Evolutionary conservation across 2,797 vertebrate genomes (phyloP), one percentile per base, ranked within the genome.

Genomic region (Falco biarmicus): DNA sequence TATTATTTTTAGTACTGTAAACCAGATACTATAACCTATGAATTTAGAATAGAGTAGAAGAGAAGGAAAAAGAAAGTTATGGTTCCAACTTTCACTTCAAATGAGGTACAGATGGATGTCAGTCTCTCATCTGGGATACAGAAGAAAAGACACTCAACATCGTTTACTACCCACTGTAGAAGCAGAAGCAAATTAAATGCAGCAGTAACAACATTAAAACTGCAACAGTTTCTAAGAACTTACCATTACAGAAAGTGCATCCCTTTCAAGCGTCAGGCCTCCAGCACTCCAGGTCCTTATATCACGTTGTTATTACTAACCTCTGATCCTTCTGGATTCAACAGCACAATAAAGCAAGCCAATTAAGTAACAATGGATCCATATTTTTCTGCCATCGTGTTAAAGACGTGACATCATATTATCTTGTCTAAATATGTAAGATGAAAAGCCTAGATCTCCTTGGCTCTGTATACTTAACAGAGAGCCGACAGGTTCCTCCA

Each of bases 1-100:
- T 78, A 56, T 61, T 96, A 86, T 93, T 96, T 93, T 90, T 88
- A 95, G 92, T 26, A 56, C 47, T 56, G 32, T 41, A 86, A 95
- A 70, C 11, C 34, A 86, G 77, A 87, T 64, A 31, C 15, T 31
- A 28, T 10, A 74, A n/a, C 39, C 2, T 29, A 37, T 65, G 84
- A 88, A 87, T 91, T 87, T 37, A 93, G 84, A 89, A 68, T 1
- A 75, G 11, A 54, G 26, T 17, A 60, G 13, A 54, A 85, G 22
- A 45, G 64, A 64, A 87, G 13, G 14, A 1, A 5, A 20, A 32
- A 41, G 76, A 24, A 43, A 50, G 19, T 34, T 81, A 25, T 3
- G 3, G 15, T 37, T 73, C 34, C 54, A 87, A 78, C 24, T 80
- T 87, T 31, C 61, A 26, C 48, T 81, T 79, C 37, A 86, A 92